Evolutionary conservation across 2,113 vertebrate species (phyloP).

Genomic region (Myxocyprinus asiaticus): DNA sequence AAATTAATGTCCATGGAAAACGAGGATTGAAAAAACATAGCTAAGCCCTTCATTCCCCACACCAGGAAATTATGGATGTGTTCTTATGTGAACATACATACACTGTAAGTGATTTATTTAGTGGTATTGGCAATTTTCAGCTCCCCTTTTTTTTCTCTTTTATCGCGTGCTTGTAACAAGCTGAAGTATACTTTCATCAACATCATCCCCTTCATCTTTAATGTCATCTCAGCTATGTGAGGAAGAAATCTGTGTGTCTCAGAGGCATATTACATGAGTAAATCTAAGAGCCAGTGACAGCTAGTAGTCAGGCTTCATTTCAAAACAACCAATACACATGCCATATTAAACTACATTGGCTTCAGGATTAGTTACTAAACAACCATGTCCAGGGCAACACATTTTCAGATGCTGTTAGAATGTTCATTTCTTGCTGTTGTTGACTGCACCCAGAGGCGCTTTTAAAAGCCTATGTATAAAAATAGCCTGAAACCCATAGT

Average conservation of each 20-base stretch:
- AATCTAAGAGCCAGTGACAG: conserved; percentile 35
- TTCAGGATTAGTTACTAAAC: conserved; percentile 26
- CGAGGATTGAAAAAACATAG: neutral
- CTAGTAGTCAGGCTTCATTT: conserved; percentile 22
- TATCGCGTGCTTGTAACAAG: neutral
- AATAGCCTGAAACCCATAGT: conserved; percentile 23
- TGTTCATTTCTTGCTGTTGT: conserved; percentile 41
- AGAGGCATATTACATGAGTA: conserved; percentile 30
- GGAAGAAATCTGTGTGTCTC: conserved; percentile 13
- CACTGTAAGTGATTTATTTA: neutral
- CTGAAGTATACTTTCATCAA: conserved; percentile 14
- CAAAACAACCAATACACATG: conserved; percentile 11
- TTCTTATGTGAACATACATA: neutral
- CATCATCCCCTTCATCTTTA: conserved; percentile 26
- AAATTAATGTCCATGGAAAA: conserved; percentile 2
- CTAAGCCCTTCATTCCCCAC: neutral
- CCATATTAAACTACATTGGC: conserved; percentile 2
- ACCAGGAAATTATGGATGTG: neutral
- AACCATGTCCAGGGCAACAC: conserved; percentile 23
- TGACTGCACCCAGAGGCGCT: conserved; percentile 30
- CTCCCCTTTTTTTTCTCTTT: neutral
- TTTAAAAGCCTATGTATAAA: conserved; percentile 42
- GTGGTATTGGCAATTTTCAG: neutral
- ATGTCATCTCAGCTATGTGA: conserved; percentile 25
- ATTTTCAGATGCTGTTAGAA: conserved; percentile 25